These are phyloP conservation scores for Drosophila kambysellisi DNA, from an alignment of 2,888 invertebrate genomes.

Conservation along the genomic window DNA sequence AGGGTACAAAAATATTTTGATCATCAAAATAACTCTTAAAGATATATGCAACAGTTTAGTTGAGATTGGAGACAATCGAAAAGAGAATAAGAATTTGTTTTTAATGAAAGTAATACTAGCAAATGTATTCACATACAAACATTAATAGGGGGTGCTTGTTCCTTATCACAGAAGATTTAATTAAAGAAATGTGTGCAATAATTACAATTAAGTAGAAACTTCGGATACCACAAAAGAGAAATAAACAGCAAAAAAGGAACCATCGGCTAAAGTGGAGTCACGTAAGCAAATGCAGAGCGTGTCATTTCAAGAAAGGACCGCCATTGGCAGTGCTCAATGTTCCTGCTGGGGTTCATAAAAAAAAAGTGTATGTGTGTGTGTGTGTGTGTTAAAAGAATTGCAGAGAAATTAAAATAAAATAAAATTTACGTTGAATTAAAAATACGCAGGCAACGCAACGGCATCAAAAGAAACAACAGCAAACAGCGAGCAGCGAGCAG, in stretches of 20 bases:
- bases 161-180: slow-evolving; percentile 16
- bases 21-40: not conserved
- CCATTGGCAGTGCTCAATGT: slow-evolving; percentile 20
- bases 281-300: slow-evolving; percentile 56
- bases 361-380: slow-evolving; percentile 31
- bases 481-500: not conserved
- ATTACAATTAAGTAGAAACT: slow-evolving; percentile 41
- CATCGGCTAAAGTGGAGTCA: slow-evolving; percentile 56
- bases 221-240: slow-evolving; percentile 8
- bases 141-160: not conserved
- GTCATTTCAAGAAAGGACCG: slow-evolving; percentile 58
- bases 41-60: not conserved
- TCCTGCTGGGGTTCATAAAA: slow-evolving; percentile 44
- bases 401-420: slow-evolving; percentile 80
- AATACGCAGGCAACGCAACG: slow-evolving; percentile 53
- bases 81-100: not conserved
- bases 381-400: slow-evolving; percentile 68
- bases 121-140: not conserved
- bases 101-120: not conserved
- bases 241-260: not conserved
- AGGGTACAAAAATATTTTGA: not conserved
- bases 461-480: slow-evolving; percentile 18
- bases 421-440: slow-evolving; percentile 82
- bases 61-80: not conserved
- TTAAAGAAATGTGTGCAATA: slow-evolving; percentile 48